These are phyloP conservation scores for Siniperca chuatsi DNA, from an alignment of 2,113 vertebrate species.

Conservation along the genomic window DNA sequence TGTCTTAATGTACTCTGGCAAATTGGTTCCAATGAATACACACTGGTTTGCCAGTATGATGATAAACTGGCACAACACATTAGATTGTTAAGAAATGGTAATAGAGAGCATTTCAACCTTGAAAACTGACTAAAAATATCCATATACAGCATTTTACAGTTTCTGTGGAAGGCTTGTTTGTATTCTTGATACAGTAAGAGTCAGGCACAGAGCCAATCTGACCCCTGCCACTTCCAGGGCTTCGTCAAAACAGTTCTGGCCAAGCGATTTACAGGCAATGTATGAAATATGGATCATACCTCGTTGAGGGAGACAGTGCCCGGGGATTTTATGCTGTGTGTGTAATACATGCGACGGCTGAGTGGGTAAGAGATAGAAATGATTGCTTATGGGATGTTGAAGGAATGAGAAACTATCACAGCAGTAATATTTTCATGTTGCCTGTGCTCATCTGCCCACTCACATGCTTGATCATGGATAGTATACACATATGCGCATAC, in stretches of 20 bases:
- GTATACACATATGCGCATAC: no score
- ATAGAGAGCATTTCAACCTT: conserved; percentile 68
- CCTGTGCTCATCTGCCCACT: conserved; percentile 40
- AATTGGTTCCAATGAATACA: conserved; percentile 72
- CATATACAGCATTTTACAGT: conserved; percentile 64
- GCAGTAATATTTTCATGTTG: conserved; percentile 40
- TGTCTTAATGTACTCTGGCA: conserved; percentile 67
- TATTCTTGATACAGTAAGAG: conserved; percentile 72
- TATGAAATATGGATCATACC: conserved; percentile 81
- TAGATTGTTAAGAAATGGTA: conserved; percentile 60
- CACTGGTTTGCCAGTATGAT: conserved; percentile 56
- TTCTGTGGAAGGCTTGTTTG: conserved; percentile 64
- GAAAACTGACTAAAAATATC: conserved; percentile 60
- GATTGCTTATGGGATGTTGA: conserved; percentile 76
- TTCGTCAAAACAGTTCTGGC: conserved; percentile 76
- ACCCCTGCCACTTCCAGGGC: conserved; percentile 68
- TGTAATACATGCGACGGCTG: conserved; percentile 67
- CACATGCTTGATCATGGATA: conserved; percentile 4
- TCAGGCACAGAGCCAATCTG: conserved; percentile 73
- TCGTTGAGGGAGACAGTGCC: conserved; percentile 65
- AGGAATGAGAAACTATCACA: conserved; percentile 68
- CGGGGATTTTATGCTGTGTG: conserved; percentile 58
- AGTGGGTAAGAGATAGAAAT: conserved; percentile 67
- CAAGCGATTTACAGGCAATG: conserved; percentile 78
- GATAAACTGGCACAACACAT: conserved; percentile 56